Base-by-base conservation (phyloP, 2,797 vertebrate genomes). In the Pseudocheirus occidentalis region DNA sequence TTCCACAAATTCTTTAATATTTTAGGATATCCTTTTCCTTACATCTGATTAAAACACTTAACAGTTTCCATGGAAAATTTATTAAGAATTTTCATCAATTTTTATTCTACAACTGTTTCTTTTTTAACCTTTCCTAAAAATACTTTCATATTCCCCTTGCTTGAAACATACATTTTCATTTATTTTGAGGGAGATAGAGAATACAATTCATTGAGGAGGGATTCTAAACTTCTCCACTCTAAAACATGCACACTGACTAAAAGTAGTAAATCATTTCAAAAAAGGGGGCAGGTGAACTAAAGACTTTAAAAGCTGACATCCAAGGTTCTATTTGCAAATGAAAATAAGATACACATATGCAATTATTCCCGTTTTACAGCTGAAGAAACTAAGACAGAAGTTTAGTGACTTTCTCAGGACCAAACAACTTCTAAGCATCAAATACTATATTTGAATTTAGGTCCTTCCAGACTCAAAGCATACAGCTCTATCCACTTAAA, bases 161-260 rank as follows among this genome's bases (percentile, higher is more conserved):
- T 93, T 91, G 46, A 34, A 57, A 90, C 0, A 10, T 57, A 2
- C 89, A 31, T 94, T 40, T 62, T 62, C 59, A 62, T 62, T 62
- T 2, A 62, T 62, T 62, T 34, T 62, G 7, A 14, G 90, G 92
- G 93, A 92, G 90, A 95, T 21, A 0, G 0, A 13, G 81, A 57
- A 59, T 11, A 94, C 24, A 54, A 93, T 58, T 94, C 55, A 95
- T 50, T 4, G 24, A 93, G 93, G 28, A 94, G 92, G 28, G 16
- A 92, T 87, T 93, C 31, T 93, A 53, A 6, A 91, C 31, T 94
- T 96, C 54, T 91, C 40, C 66, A 91, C 52, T 93, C 28, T 40
- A 95, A 34, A 94, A 95, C 94, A 52, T 91, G 59, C 31, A 34
- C 29, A 62, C 31, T 91, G 95, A 92, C 27, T 91, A 92, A 92